Percentiles rank a stretch among this genome's conserved stretches.
Conservation (phyloP, 2,113 vertebrate species). For the Leptodactylus fuscus region DNA sequence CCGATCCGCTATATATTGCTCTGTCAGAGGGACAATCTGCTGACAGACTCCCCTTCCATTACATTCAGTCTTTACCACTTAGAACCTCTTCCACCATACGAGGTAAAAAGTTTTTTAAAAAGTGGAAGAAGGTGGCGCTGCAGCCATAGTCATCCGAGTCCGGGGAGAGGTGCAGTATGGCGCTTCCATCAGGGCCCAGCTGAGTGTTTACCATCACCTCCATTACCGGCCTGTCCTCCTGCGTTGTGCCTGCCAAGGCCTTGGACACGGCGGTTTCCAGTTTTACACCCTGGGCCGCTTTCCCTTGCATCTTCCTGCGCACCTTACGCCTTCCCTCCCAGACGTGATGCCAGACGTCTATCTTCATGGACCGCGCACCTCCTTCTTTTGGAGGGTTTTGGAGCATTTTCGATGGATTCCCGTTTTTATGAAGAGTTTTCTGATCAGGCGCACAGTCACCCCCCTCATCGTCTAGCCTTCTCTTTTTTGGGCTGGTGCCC, state of each 20-base stretch:
- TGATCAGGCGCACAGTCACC: not conserved
- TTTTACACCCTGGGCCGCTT: not conserved
- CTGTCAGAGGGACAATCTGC: too few relatives aligned
- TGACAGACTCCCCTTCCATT: too few relatives aligned
- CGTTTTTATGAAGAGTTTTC: not conserved
- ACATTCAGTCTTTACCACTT: not conserved
- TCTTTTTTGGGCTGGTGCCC: not conserved
- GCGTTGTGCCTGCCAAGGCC: not conserved
- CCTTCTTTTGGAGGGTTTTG: not conserved
- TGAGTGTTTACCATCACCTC: not conserved
- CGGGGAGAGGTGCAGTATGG: constrained; percentile 5
- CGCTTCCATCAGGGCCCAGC: not conserved
- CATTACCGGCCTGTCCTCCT: constrained; percentile 10
- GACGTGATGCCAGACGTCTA: constrained; percentile 45
- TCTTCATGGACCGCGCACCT: not conserved
- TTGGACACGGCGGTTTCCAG: constrained; percentile 19
- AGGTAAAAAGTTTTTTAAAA: constrained; percentile 45
- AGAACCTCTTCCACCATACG: constrained; percentile 27
- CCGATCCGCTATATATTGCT: too few relatives aligned
- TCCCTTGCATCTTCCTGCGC: constrained; percentile 3
- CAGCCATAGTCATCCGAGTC: not conserved
- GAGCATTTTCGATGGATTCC: not conserved
- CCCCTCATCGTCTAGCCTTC: not conserved
- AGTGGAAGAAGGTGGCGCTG: constrained; percentile 41
- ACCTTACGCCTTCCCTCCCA: constrained; percentile 44